phyloP scores from a whole-genome alignment of 1,140 invertebrate species.

The Drosophila persimilis region DNA sequence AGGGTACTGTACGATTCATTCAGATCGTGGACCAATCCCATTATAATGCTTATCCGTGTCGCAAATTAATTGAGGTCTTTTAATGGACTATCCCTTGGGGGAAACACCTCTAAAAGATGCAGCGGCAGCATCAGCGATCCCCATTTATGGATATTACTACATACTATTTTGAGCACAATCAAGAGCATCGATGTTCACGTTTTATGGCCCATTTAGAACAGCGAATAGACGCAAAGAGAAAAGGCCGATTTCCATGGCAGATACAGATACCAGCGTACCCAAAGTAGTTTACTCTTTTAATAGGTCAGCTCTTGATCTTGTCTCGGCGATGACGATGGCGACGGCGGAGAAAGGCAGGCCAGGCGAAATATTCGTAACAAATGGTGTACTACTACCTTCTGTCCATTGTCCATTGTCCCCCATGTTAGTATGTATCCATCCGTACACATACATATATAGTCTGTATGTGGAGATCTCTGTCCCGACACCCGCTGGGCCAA shows the following conservation, averaged over 20 bases:
- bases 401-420: slow-evolving; percentile 47
- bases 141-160: slow-evolving; percentile 17
- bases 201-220: slow-evolving; percentile 50
- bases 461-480: slow-evolving; percentile 20
- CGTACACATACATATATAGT: not conserved
- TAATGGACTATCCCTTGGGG: not conserved
- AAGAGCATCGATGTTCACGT: slow-evolving; percentile 34
- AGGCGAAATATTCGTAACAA: slow-evolving; percentile 28
- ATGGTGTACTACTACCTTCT: slow-evolving; percentile 25
- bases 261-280: slow-evolving; percentile 8
- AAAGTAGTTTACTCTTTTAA: slow-evolving; percentile 51
- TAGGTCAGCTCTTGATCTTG: slow-evolving; percentile 37
- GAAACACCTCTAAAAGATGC: slow-evolving; percentile 9
- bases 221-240: slow-evolving; percentile 28
- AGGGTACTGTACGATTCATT: too few relatives aligned
- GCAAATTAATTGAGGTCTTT: not conserved
- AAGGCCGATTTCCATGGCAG: slow-evolving; percentile 42
- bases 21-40: too few relatives aligned
- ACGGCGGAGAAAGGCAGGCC: slow-evolving; percentile 35
- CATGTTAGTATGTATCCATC: slow-evolving; percentile 19
- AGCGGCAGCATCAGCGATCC: slow-evolving; percentile 3
- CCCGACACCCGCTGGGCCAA: slow-evolving; percentile 44
- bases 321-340: too few relatives aligned
- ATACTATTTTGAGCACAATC: slow-evolving; percentile 8
- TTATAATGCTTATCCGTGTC: too few relatives aligned